Evolutionary conservation across 1,140 invertebrate genomes (phyloP).

Genomic region (Heliconius eleuchia): DNA sequence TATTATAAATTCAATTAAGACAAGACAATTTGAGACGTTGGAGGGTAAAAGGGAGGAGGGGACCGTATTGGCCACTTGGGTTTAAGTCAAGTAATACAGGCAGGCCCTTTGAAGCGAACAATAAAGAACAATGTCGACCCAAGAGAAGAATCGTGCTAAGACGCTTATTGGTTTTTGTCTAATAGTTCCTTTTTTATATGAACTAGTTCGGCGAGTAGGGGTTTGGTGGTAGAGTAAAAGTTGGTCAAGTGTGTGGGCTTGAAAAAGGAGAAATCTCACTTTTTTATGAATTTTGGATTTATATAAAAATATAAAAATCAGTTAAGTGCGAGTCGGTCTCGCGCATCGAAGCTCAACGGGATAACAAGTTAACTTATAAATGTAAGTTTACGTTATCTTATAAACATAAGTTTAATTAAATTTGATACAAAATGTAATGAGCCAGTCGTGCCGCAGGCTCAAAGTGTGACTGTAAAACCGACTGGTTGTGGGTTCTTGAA

Average conservation of each 20-base stretch:
- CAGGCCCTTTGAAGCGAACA: constrained; percentile 39
- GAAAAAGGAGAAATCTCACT: background rate
- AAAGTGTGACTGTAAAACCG: too few species aligned
- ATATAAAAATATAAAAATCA: too few species aligned
- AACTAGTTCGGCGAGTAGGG: background rate
- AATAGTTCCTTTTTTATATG: background rate
- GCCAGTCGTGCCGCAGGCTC: too few species aligned
- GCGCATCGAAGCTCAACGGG: too few species aligned
- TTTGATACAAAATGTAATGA: too few species aligned
- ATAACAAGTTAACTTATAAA: too few species aligned
- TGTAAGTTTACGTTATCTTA: too few species aligned
- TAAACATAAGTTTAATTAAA: too few species aligned
- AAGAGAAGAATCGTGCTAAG: constrained; percentile 21
- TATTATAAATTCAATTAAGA: constrained; percentile 78
- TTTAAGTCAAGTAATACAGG: constrained; percentile 43
- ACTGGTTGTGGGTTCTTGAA: too few species aligned
- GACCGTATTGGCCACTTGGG: constrained; percentile 64
- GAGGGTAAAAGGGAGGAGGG: constrained; percentile 35
- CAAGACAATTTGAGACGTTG: constrained; percentile 62
- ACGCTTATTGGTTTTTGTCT: constrained; percentile 17
- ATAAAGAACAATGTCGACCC: constrained; percentile 24
- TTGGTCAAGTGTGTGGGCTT: background rate
- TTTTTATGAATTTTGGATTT: too few species aligned
- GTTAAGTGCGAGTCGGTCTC: too few species aligned
- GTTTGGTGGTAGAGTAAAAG: background rate